Evolutionary conservation across 2,113 vertebrate species (phyloP).

Genomic region (Murina feae): DNA sequence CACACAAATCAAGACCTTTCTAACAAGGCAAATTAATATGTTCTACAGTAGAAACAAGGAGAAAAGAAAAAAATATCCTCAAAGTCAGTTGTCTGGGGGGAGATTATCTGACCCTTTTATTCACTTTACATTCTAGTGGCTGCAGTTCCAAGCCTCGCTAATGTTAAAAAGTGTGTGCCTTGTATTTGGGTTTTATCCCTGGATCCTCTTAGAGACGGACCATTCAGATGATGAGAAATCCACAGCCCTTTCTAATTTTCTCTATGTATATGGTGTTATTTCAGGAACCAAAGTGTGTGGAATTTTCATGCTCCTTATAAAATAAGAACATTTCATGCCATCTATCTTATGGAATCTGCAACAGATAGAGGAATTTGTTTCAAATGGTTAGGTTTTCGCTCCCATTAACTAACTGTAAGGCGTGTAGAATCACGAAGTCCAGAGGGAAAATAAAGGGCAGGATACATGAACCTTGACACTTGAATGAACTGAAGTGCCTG

Average conservation of each 20-base stretch:
- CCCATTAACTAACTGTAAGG: background rate
- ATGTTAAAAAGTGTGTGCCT: background rate
- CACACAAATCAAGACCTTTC: background rate
- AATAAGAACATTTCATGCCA: background rate
- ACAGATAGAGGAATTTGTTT: background rate
- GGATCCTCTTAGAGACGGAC: background rate
- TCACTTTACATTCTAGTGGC: background rate
- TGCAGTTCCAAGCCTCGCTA: background rate
- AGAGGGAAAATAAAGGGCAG: constrained; percentile 14
- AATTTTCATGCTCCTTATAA: constrained; percentile 3
- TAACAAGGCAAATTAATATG: background rate
- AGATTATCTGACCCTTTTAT: background rate
- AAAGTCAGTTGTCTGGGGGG: background rate
- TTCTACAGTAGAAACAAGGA: background rate
- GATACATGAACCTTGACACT: background rate
- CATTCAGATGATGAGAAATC: background rate
- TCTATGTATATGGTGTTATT: background rate
- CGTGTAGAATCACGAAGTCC: background rate
- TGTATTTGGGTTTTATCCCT: background rate
- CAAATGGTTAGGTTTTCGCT: background rate
- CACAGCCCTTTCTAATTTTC: background rate
- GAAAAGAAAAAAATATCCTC: background rate
- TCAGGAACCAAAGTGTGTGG: background rate
- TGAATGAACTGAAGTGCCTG: background rate
- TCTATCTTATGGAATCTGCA: background rate